These are phyloP conservation scores for Unio pictorum DNA, from an alignment of 2,888 invertebrate species.

Conservation along the genomic window DNA sequence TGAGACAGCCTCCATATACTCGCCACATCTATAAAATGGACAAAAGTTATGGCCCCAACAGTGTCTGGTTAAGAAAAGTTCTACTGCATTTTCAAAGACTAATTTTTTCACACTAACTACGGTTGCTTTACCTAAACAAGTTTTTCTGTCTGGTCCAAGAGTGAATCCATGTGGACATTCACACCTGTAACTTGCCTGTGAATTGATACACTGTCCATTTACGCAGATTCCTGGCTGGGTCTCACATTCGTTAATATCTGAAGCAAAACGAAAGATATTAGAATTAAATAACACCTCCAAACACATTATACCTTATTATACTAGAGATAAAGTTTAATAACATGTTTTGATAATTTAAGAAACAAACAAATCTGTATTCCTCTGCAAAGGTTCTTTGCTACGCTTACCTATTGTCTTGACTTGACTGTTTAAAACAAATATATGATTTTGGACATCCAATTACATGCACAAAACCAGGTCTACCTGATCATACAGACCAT, in stretches of 20 bases:
- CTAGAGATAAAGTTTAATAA: too few relatives aligned
- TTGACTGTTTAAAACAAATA: too few relatives aligned
- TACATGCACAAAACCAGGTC: background rate
- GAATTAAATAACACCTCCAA: background rate
- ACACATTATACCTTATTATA: background rate
- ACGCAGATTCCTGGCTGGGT: conserved; percentile 81
- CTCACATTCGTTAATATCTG: conserved; percentile 86
- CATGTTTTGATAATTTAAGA: too few relatives aligned
- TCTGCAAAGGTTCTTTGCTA: too few relatives aligned
- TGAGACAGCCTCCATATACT: background rate
- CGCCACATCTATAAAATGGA: background rate
- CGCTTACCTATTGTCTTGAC: too few relatives aligned
- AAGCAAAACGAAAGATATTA: conserved; percentile 2
- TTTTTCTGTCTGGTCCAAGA: conserved; percentile 84
- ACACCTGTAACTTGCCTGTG: conserved; percentile 87
- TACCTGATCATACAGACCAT: too few relatives aligned
- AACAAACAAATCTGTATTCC: too few relatives aligned
- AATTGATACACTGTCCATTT: conserved; percentile 85
- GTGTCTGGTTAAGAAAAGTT: background rate
- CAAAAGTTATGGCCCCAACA: background rate
- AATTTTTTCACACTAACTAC: background rate
- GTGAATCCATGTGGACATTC: conserved; percentile 88
- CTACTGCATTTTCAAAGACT: background rate
- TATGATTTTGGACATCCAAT: too few relatives aligned
- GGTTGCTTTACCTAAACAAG: conserved; percentile 79